Conservation (phyloP, 2,113 vertebrate genomes). For the Eonycteris spelaea region DNA sequence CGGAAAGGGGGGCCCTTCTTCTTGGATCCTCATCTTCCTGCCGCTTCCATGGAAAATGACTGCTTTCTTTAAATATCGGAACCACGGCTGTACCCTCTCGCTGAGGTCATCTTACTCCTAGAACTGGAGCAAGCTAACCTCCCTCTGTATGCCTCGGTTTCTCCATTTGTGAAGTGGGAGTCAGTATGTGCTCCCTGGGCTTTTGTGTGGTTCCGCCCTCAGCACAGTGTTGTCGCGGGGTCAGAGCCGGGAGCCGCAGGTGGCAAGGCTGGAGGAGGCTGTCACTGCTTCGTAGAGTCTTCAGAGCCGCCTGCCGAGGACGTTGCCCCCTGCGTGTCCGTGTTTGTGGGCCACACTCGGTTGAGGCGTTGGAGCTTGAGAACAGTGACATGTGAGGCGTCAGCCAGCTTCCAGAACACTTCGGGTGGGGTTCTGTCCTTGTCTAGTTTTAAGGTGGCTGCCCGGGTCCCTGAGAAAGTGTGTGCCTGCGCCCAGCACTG, state of each 20-base stretch:
- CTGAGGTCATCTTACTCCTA: not conserved
- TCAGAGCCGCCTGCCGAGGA: not conserved
- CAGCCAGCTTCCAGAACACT: not conserved
- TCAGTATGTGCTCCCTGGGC: not conserved
- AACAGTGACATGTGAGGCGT: not conserved
- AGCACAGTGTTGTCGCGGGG: not conserved
- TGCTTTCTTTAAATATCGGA: not conserved
- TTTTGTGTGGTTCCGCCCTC: not conserved
- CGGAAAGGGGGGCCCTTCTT: not conserved
- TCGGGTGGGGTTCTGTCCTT: not conserved
- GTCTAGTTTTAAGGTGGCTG: not conserved
- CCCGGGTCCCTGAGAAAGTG: not conserved
- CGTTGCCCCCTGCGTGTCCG: accelerated
- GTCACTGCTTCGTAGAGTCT: not conserved
- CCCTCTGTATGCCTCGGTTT: not conserved
- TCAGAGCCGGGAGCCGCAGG: not conserved
- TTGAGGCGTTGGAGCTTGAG: not conserved
- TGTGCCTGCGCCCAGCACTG: not conserved
- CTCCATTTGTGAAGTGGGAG: not conserved
- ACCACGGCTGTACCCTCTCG: accelerated
- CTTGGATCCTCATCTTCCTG: not conserved
- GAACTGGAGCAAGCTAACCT: not conserved
- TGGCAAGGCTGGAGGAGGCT: not conserved
- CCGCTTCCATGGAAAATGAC: not conserved
- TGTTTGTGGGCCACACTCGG: not conserved